Base-by-base conservation (phyloP, 2,113 vertebrate species). In the Stegostoma tigrinum region DNA sequence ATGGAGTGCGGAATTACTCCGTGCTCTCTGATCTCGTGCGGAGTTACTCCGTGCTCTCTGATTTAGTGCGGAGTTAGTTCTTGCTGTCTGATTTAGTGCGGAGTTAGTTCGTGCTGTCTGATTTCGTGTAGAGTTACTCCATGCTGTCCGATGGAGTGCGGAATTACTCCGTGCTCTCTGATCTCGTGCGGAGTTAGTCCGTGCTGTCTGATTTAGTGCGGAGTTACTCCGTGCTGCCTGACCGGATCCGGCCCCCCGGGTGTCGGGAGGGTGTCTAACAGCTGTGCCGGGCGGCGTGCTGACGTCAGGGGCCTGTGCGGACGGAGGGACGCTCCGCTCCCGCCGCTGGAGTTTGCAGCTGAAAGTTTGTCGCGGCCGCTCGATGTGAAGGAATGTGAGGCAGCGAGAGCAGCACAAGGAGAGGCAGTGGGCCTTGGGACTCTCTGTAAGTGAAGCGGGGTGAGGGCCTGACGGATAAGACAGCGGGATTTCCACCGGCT, bases 381-480 rank as follows among this genome's bases (percentile, higher is more conserved):
- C 48, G 85, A 45, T 87, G 85, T 87, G 85, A 87, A 87, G 85
- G 85, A 87, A 87, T 87, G 85, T 52, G 85, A 87, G 45, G 48
- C 48, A 24, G 45, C 45, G 21, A 55, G 85, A 87, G 85, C 52
- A 52, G 85, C 85, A 15, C 0, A 52, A 48, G 6, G 85, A 87
- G 7, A 48, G 96, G 87, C 94, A 96, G 95, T 96, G 96, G n/a
- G 70, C 95, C 85, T 23, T 61, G 30, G 23, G 34, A 21, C 67
- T 75, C 52, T 55, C 85, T 55, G 94, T 5, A 48, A 83, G 95
- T 90, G 34, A 83, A 68, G 96, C 7, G 95, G 96, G 96, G 95
- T 96, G 15, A 24, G 72, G 55, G 55, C 7, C 55, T 61, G 55
- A 61, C 10, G 55, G 12, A 61, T 61, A 12, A 12, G 55, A 61